Conservation (phyloP, 2,113 vertebrate species). For the Polyodon spathula region DNA sequence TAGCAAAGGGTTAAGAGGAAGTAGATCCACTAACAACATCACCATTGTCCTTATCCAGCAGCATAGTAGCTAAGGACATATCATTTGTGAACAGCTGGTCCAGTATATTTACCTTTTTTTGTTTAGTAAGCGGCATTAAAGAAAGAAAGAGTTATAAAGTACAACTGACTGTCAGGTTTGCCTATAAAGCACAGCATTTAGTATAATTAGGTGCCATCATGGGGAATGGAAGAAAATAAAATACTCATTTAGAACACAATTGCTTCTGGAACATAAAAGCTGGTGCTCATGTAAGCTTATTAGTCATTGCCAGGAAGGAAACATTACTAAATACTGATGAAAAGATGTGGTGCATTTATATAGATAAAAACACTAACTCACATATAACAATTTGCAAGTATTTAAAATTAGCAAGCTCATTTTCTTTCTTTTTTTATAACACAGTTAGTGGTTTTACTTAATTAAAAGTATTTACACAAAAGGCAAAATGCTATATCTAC, state of each 20-base stretch:
- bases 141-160: neutral
- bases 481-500: too few species aligned
- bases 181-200: conserved; percentile 6
- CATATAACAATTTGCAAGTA: neutral
- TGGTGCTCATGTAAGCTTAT: conserved; percentile 3
- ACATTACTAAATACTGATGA: neutral
- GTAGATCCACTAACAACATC: too few species aligned
- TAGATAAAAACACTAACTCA: neutral
- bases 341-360: neutral
- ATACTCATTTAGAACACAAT: conserved; percentile 1
- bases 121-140: neutral
- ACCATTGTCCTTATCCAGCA: too few species aligned
- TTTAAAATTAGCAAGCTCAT: neutral
- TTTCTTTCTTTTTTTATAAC: neutral
- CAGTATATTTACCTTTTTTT: neutral
- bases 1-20: too few species aligned
- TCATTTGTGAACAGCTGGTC: conserved; percentile 1
- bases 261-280: conserved; percentile 5
- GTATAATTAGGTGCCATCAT: conserved; percentile 10
- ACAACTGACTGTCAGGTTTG: conserved; percentile 3
- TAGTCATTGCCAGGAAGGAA: neutral
- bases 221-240: conserved; percentile 8
- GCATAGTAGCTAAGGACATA: too few species aligned
- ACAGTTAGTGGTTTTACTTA: neutral
- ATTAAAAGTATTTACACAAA: neutral